These are phyloP conservation scores for Pristiophorus japonicus DNA, from an alignment of 2,113 vertebrate genomes.

Conservation along the genomic window DNA sequence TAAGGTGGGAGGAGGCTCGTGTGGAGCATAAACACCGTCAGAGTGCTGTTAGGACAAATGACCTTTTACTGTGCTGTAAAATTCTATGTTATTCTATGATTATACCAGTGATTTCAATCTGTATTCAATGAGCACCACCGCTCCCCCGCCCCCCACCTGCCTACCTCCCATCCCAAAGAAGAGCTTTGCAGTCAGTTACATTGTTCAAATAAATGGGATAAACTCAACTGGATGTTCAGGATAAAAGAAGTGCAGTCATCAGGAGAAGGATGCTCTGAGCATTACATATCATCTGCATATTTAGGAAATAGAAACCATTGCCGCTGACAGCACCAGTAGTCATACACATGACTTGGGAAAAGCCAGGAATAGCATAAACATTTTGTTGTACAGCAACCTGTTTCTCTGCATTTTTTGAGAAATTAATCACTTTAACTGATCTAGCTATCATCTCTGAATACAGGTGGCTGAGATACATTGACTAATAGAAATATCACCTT, in stretches of 20 bases:
- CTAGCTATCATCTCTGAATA: neutral
- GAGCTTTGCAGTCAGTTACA: neutral
- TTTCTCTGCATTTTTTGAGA: neutral
- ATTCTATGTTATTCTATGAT: neutral
- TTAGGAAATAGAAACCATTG: neutral
- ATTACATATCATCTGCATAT: neutral
- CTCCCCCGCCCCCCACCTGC: too few species aligned
- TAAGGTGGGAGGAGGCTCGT: neutral
- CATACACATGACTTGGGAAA: neutral
- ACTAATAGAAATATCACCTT: neutral
- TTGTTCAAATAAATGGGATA: too few species aligned
- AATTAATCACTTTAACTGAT: constrained; percentile 24
- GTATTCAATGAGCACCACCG: neutral
- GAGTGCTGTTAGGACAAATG: neutral
- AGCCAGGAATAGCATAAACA: neutral
- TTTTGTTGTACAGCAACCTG: neutral
- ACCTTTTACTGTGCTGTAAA: neutral
- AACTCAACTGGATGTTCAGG: neutral
- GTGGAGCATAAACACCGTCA: neutral
- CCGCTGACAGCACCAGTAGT: neutral
- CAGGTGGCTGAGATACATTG: neutral
- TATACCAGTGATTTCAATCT: neutral
- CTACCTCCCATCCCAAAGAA: neutral
- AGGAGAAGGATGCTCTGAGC: neutral
- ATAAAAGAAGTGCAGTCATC: neutral